phyloP scores from a whole-genome alignment of 1,140 invertebrate species.

The Drosophila nannoptera region DNA sequence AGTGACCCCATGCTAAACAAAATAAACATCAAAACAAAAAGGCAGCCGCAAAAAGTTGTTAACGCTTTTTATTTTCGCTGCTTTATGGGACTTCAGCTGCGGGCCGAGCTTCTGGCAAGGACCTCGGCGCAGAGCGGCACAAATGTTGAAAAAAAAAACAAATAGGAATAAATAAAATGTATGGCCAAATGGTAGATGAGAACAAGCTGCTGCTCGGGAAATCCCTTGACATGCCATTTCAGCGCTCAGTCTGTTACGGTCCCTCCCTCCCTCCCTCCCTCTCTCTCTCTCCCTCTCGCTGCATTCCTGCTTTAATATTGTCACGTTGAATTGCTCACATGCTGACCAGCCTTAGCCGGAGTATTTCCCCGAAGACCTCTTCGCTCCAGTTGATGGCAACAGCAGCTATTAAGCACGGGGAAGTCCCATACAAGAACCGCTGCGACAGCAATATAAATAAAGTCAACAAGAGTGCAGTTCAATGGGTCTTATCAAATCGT shows the following conservation, averaged over 20 bases:
- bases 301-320: conserved; percentile 12
- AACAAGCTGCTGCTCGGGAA: background rate
- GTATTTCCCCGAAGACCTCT: conserved; percentile 16
- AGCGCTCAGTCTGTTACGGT: background rate
- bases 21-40: conserved; percentile 3
- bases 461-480: background rate
- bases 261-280: background rate
- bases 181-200: too few species aligned
- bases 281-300: background rate
- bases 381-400: background rate
- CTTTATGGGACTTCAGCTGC: conserved; percentile 15
- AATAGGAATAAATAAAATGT: conserved; percentile 1
- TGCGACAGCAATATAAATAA: background rate
- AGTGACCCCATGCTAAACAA: conserved; percentile 4
- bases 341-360: background rate
- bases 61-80: conserved; percentile 5
- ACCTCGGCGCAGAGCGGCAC: background rate
- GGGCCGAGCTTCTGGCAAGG: conserved; percentile 6
- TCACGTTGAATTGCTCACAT: background rate
- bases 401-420: background rate
- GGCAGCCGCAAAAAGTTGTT: conserved; percentile 3
- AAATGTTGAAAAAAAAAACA: conserved; percentile 1
- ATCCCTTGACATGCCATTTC: background rate
- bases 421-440: conserved; percentile 11
- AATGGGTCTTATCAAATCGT: conserved; percentile 1